Evolutionary conservation across 2,888 invertebrate genomes (phyloP), one percentile per base, ranked within the genome.

Genomic region (Podabrus alpinus): DNA sequence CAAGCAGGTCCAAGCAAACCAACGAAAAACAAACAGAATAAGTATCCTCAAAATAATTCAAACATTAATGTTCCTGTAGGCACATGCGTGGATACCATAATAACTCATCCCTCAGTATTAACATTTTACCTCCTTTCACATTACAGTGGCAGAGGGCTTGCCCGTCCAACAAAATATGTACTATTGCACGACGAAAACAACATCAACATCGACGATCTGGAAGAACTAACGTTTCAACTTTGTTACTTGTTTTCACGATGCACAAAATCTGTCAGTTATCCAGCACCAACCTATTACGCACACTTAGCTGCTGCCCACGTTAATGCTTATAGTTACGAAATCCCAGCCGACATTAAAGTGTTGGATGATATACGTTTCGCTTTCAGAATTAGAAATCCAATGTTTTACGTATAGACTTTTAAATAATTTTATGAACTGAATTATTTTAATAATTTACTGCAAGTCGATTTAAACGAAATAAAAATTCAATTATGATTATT

Each of bases 41-140:
- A n/a, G n/a, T n/a, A n/a, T n/a, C n/a, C n/a, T n/a, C n/a, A n/a
- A n/a, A n/a, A n/a, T n/a, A n/a, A n/a, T n/a, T n/a, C n/a, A n/a
- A n/a, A n/a, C n/a, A n/a, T n/a, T n/a, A 96, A 95, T 85, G 95
- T 96, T 0, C 92, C 92, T 7, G 95, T 97, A 0, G 97, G 97
- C 0, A 97, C 97, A 0, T 76, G 79, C 66, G 96, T 97, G 0
- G 97, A 97, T 85, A 92, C 91, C 0, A 89, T 90, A 0, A 97
- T 98, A 62, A 95, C 95, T 0, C 96, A 97, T 86, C 94, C 96
- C 0, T 91, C 92, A 1, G 94, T 97, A 84, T 90, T 95, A 81
- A 97, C 97, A 87, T 98, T 97, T 86, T 97, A 95, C 86, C 88
- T 98, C 84, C 87, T 87, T 4, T 91, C 91, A 0, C 93, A 93